Evolutionary conservation across 2,797 vertebrate genomes (phyloP), one percentile per base, ranked within the genome.

Genomic region (Otolemur crassicaudatus): DNA sequence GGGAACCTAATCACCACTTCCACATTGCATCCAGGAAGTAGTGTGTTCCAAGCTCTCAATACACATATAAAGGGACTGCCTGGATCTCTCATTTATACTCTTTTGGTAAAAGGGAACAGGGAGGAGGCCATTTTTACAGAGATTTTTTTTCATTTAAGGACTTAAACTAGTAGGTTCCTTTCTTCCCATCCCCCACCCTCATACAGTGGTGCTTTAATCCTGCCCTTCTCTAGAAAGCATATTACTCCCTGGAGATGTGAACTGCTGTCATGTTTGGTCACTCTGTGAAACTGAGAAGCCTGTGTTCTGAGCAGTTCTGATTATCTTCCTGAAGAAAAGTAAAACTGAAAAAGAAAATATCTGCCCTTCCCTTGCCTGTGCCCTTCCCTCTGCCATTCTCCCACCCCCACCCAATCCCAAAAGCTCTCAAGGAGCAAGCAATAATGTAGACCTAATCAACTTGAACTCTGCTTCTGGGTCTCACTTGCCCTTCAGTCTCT

Each of bases 1-100:
- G 96, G 92, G 60, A 97, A 97, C 90, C 69, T 95, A 94, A 97
- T 97, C 90, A 97, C 40, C 46, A 83, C 93, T 91, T 87, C 87
- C 82, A 96, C 63, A 65, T 19, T 90, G 40, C 86, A 83, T 82
- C 53, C 92, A 96, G 90, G 77, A 79, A 73, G 76, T 70, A 83
- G 87, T 34, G 29, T 72, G 81, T 86, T 95, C 87, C 46, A 89
- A 91, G 80, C 63, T 92, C 67, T 65, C 60, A 94, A 40, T 31
- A 82, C 56, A 60, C 56, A 83, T 34, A 73, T 53, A 63, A 80
- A 94, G 25, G 14, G 61, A 69, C 46, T 83, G 86, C 93, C 86
- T 91, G 58, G 63, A 63, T 86, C 79, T 96, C 94, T 91, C 92
- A 95, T 77, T 92, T 80, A 89, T 53, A 86, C 13, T 77, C 65